Evolutionary conservation across 2,113 vertebrate genomes (phyloP).

Genomic region (Leptobrachium leishanense): DNA sequence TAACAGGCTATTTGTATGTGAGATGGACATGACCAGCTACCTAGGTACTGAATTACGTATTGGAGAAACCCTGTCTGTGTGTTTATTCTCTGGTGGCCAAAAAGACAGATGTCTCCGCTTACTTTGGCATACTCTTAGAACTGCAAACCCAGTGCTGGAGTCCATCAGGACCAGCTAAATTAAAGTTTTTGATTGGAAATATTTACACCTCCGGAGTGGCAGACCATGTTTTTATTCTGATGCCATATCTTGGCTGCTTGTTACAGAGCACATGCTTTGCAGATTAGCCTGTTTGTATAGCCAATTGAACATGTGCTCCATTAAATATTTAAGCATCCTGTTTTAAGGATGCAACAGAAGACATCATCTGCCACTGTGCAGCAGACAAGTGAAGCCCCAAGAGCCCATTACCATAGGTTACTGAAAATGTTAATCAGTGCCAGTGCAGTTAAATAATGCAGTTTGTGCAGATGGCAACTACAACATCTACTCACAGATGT

Average conservation of each 20-base stretch:
- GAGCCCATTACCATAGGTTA: constrained; percentile 86
- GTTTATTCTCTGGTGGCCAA: background rate
- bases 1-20: too few relatives aligned
- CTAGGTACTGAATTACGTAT: too few relatives aligned
- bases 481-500: constrained; percentile 76
- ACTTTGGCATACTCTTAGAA: constrained; percentile 12
- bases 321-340: constrained; percentile 88
- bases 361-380: constrained; percentile 78
- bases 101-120: background rate
- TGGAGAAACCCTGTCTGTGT: too few relatives aligned
- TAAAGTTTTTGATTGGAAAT: constrained; percentile 48
- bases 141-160: constrained; percentile 1
- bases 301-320: constrained; percentile 87
- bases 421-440: constrained; percentile 86
- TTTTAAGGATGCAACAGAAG: constrained; percentile 79
- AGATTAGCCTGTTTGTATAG: constrained; percentile 89
- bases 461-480: constrained; percentile 80
- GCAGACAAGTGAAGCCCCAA: constrained; percentile 78
- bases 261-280: constrained; percentile 85
- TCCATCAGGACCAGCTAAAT: constrained; percentile 24
- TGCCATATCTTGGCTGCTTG: constrained; percentile 70
- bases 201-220: constrained; percentile 53
- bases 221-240: constrained; percentile 71
- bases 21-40: too few relatives aligned
- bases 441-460: constrained; percentile 86